phyloP scores from a whole-genome alignment of 2,113 vertebrate species.

The Zapornia atra region DNA sequence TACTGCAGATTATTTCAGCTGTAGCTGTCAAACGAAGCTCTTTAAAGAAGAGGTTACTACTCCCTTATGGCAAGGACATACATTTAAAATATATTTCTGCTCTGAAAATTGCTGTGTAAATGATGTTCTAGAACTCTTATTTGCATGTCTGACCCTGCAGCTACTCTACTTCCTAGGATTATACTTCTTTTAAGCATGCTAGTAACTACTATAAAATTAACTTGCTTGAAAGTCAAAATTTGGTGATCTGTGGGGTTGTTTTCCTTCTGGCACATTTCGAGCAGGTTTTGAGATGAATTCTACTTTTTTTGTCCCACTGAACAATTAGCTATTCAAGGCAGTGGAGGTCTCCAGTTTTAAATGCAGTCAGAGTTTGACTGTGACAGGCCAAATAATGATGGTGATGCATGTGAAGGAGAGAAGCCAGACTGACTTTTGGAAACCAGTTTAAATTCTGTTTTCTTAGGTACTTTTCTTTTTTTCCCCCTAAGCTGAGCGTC shows the following conservation, averaged over 20 bases:
- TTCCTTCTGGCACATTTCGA: not conserved
- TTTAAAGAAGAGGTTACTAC: not conserved
- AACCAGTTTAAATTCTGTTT: not conserved
- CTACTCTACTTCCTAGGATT: not conserved
- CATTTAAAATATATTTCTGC: not conserved
- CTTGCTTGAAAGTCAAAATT: not conserved
- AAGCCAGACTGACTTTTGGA: not conserved
- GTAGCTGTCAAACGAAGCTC: not conserved
- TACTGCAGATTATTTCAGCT: not conserved
- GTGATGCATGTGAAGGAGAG: constrained; percentile 1
- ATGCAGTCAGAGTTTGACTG: not conserved
- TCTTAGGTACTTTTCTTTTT: not conserved
- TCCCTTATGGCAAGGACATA: not conserved
- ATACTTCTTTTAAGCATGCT: not conserved
- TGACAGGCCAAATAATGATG: not conserved
- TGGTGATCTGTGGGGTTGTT: not conserved
- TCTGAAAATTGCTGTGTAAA: constrained; percentile 7
- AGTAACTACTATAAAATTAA: not conserved
- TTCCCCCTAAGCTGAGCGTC: not conserved
- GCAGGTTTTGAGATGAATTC: not conserved
- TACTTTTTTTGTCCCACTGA: not conserved
- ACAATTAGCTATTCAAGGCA: constrained; percentile 6
- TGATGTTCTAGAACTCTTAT: not conserved
- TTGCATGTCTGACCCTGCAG: constrained; percentile 1
- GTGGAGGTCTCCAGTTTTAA: constrained; percentile 8